Evolutionary conservation across 2,113 vertebrate genomes (phyloP).

Genomic region (Oncorhynchus tshawytscha): DNA sequence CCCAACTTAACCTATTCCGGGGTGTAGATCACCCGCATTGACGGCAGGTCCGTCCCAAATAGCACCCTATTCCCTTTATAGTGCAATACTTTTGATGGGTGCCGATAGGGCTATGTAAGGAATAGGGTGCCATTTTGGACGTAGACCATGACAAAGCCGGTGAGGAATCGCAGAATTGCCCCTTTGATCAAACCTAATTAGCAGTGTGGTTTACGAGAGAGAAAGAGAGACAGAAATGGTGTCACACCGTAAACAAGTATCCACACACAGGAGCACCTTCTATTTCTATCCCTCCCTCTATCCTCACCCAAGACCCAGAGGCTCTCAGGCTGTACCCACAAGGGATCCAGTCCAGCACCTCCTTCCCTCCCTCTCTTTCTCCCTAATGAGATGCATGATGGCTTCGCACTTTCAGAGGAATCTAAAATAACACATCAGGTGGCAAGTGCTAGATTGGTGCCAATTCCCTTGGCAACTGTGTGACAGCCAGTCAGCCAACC

Average conservation of each 20-base stretch:
- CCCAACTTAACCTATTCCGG: slow-evolving; percentile 85
- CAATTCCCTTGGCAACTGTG: slow-evolving; percentile 53
- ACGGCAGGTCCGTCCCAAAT: slow-evolving; percentile 60
- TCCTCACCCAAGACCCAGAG: slow-evolving; percentile 42
- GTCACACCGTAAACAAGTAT: slow-evolving; percentile 71
- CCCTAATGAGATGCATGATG: slow-evolving; percentile 61
- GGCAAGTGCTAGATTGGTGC: slow-evolving; percentile 49
- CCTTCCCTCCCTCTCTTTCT: slow-evolving; percentile 45
- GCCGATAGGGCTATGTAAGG: too few species aligned
- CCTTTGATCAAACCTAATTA: slow-evolving; percentile 93
- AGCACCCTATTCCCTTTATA: too few species aligned
- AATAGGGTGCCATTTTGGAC: neutral
- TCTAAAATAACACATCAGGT: slow-evolving; percentile 64
- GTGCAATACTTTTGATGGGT: too few species aligned
- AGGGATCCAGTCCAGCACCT: slow-evolving; percentile 38
- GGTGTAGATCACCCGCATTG: slow-evolving; percentile 82
- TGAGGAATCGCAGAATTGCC: slow-evolving; percentile 85
- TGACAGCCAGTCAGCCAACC: slow-evolving; percentile 25
- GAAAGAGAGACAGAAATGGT: slow-evolving; percentile 48
- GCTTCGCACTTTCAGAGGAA: slow-evolving; percentile 59
- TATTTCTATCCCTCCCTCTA: slow-evolving; percentile 64
- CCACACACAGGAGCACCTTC: slow-evolving; percentile 43
- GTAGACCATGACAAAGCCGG: slow-evolving; percentile 72
- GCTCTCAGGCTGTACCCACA: slow-evolving; percentile 43
- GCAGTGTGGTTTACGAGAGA: slow-evolving; percentile 80